These are phyloP conservation scores for Lagocephalus sceleratus DNA, from an alignment of 2,797 vertebrate species.

Conservation along the genomic window DNA sequence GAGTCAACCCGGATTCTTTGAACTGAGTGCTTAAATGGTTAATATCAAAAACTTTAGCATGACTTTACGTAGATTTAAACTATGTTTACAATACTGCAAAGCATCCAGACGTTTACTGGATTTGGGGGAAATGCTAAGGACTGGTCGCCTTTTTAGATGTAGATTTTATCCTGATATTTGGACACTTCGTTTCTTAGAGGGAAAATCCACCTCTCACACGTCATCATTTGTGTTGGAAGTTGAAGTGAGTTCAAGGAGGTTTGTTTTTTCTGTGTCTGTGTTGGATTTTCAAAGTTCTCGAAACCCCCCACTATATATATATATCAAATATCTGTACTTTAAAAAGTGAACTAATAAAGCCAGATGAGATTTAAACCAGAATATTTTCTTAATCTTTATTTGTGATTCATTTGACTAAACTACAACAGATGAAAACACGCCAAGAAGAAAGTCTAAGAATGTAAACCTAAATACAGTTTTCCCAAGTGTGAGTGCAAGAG, in stretches of 20 bases:
- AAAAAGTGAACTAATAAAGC: too few relatives aligned
- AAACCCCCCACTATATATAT: too few relatives aligned
- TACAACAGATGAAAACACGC: too few relatives aligned
- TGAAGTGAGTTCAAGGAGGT: too few relatives aligned
- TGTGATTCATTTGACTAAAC: too few relatives aligned
- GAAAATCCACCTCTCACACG: conserved; percentile 28
- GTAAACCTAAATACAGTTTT: not conserved
- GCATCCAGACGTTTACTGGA: conserved; percentile 34
- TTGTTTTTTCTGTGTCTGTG: too few relatives aligned
- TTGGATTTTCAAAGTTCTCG: too few relatives aligned
- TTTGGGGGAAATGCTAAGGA: conserved; percentile 31
- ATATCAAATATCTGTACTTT: too few relatives aligned
- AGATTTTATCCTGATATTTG: conserved; percentile 21
- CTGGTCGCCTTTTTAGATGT: conserved; percentile 57
- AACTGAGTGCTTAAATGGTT: conserved; percentile 11
- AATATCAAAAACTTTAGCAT: conserved; percentile 27
- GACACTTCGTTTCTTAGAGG: conserved; percentile 18
- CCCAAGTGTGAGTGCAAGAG: conserved; percentile 9
- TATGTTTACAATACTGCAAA: conserved; percentile 60
- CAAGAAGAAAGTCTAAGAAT: not conserved
- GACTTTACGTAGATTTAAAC: conserved; percentile 17
- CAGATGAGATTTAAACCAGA: too few relatives aligned
- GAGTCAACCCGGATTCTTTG: conserved; percentile 2
- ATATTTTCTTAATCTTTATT: too few relatives aligned
- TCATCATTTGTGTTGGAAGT: not conserved